Base-by-base conservation (phyloP, 1,140 invertebrate genomes). In the Myzus persicae region DNA sequence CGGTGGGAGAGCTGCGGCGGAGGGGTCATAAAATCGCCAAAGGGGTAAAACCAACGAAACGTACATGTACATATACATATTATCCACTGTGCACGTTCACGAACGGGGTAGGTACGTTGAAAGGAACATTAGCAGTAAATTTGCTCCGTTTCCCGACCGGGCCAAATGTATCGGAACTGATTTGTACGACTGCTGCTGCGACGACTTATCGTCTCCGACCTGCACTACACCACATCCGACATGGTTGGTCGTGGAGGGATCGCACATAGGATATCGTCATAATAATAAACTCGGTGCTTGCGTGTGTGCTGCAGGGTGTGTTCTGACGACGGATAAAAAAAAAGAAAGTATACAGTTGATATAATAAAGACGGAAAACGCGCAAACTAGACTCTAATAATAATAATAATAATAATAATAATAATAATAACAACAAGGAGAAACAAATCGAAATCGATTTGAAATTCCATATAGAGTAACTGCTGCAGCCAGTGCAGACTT, bases 121-220 rank as follows among this genome's bases (percentile, higher is more conserved):
- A 67, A 67, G 59, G 59, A 67, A 5, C 89, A 90, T 91, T 91
- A 91, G 90, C 90, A 48, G 91, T 92, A 92, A 82, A 92, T 92
- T 92, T 44, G 91, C 22, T 91, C 67, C 31, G 67, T 92, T 92
- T 92, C 67, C 91, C 59, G 91, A 46, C 67, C n/a, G 76, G 42
- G 42, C 44, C 42, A 92, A 92, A 92, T 92, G 91, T 92, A 92
- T 46, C 91, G 91, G 91, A 92, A 92, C 91, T 82, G 91, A 92
- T 92, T 92, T 26, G 91, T 81, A 81, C 91, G 67, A 92, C 44
- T 81, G n/a, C n/a, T 36, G 20, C 46, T 22, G 31, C 51, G 24
- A 14, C 22, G 89, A 67, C 44, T 46, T 48, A 31, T 67, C 40
- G 90, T 81, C 26, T 31, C 84, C 84, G 84, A 85, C 38, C 82